These are phyloP conservation scores for Cygnus buccinator DNA, from an alignment of 2,113 vertebrate genomes.

Conservation along the genomic window DNA sequence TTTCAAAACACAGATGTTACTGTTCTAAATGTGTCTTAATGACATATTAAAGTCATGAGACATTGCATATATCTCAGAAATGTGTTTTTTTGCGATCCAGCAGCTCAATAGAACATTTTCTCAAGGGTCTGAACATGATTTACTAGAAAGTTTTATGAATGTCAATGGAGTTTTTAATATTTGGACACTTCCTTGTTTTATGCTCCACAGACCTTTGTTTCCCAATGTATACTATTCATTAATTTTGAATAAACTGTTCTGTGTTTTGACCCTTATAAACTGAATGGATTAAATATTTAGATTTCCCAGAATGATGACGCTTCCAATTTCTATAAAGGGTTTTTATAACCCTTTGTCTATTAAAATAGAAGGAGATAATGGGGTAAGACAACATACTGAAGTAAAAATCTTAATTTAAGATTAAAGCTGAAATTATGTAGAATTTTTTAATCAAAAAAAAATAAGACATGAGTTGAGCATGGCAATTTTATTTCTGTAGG, in stretches of 20 bases:
- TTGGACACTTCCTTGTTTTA: neutral
- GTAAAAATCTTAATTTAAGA: neutral
- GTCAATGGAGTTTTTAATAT: neutral
- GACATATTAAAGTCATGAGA: neutral
- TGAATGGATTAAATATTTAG: neutral
- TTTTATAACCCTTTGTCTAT: neutral
- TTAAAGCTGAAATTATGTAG: neutral
- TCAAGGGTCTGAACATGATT: neutral
- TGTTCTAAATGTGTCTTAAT: neutral
- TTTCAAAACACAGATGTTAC: neutral
- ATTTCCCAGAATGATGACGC: neutral
- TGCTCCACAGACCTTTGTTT: neutral
- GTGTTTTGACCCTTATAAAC: neutral
- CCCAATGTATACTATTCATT: neutral
- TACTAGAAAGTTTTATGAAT: neutral
- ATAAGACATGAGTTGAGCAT: fast-evolving
- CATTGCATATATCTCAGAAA: neutral
- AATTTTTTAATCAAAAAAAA: neutral
- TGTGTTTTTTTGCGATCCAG: neutral
- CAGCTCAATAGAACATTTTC: neutral
- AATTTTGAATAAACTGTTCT: neutral
- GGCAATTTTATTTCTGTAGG: neutral
- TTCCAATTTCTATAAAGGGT: neutral
- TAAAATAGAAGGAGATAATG: neutral
- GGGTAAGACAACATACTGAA: neutral